A percentile compares a stretch with the other conserved stretches of the same genome.
These are phyloP conservation scores for Myiotriccus ornatus DNA, from an alignment of 2,797 vertebrate species.

Conservation along the genomic window DNA sequence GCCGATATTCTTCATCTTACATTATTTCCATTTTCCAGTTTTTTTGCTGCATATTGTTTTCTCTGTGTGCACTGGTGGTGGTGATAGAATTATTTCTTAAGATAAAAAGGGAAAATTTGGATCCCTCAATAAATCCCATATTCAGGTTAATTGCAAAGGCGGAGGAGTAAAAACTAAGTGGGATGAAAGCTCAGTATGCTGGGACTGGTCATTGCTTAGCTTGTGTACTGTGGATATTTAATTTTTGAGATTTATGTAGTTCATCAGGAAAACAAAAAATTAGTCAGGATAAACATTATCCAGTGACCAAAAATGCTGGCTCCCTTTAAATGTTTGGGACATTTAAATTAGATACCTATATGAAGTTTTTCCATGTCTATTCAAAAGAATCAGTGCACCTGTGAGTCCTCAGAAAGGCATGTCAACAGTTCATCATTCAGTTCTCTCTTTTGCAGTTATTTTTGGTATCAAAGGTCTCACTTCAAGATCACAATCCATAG, in stretches of 20 bases:
- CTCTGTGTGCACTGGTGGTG: not conserved
- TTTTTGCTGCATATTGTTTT: conserved; percentile 1
- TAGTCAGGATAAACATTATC: not conserved
- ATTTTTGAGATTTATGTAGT: not conserved
- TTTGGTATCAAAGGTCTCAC: not conserved
- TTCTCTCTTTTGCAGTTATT: not conserved
- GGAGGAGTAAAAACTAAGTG: not conserved
- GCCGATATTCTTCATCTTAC: not conserved
- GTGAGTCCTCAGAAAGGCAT: not conserved
- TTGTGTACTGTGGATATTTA: not conserved
- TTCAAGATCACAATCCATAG: not conserved
- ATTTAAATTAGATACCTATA: not conserved
- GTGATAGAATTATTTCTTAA: conserved; percentile 4
- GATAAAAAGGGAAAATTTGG: not conserved
- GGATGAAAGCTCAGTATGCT: not conserved
- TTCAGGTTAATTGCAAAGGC: not conserved
- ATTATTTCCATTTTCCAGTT: conserved; percentile 20
- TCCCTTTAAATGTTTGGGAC: not conserved
- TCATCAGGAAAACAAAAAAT: not conserved
- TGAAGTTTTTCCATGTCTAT: not conserved
- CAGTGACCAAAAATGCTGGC: not conserved
- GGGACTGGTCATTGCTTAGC: not conserved
- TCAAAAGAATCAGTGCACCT: not conserved
- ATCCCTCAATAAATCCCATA: not conserved
- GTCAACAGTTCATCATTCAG: not conserved